Base-by-base conservation (phyloP, 2,113 vertebrate genomes). In the Copsychus sechellarum region DNA sequence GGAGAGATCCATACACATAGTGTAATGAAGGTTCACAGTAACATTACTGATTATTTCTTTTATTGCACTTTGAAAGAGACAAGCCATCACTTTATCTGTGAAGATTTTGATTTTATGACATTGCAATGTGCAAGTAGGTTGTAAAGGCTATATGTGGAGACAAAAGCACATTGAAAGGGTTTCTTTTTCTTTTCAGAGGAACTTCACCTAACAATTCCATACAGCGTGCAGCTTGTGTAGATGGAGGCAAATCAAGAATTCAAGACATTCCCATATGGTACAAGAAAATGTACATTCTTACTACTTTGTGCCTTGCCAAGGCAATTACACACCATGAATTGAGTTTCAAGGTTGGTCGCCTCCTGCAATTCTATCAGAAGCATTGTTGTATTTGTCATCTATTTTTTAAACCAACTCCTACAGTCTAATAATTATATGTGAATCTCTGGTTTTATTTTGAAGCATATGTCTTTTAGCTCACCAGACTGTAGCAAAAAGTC, bases 301-400 rank as follows among this genome's bases (percentile, higher is more conserved):
- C 71, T 83, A 87, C 45, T 95, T 77, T 93, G 71, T 90, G 58
- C 54, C 58, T 96, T 92, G 61, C 53, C 83, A 88, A 94, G 61
- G 92, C 81, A 95, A 95, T 95, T 97, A 93, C 50, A 86, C 22
- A 91, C 45, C 62, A 57, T 72, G 87, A 92, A 95, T 88, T 94
- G 89, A 88, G 84, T 93, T 96, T 95, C 93, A 94, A 93, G 90
- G 81, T 82, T 94, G 87, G 47, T 66, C 81, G 93, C 50, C 81
- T 96, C 22, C 67, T 83, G 47, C 64, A 92, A 90, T 94, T 93
- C 85, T 77, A 33, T 92, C 58, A 81, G 53, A 73, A 88, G 4
- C 0, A 0, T 45, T 91, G 23, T 7, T 18, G 28, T 81, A 70
- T 95, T 91, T 88, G 66, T 91, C 54, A 80, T 80, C 26, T 91